Base-by-base conservation (phyloP, 2,797 vertebrate species). In the Rhadinocentrus ornatus region DNA sequence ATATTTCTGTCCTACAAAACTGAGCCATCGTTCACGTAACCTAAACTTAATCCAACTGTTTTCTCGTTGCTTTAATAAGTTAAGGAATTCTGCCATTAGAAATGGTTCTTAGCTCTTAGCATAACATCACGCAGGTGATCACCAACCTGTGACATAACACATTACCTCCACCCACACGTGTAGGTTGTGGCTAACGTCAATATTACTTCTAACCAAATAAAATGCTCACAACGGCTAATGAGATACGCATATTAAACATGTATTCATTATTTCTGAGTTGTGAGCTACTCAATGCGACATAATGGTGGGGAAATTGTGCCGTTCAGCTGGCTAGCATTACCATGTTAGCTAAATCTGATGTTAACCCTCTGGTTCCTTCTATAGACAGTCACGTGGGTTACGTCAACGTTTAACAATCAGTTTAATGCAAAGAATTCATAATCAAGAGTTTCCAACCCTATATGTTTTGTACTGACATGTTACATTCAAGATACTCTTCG, bases 251-350 rank as follows among this genome's bases (percentile, higher is more conserved):
- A 32, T 9, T 15, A 37, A 27, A 32, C 9, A 9, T 20, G 4
- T 15, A 15, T 18, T 53, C 0, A 10, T 13, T 5, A 16, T 54
- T 9, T 13, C 39, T 3, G 18, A 24, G 41, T 44, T 15, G 3
- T 44, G 20, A 31, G 24, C 7, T 12, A 8, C 22, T 65, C 34
- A 60, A 27, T 55, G 11, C 18, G 24, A 50, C 16, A n/a, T 10
- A 41, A 35, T 7, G 3, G 4, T 4, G n/a, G 12, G 24, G 20
- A 56, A 3, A 32, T 62, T 68, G 74, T 58, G 44, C 31, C 35
- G 31, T 13, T 4, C 55, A 59, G 78, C 82, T 70, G 29, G 54
- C 48, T 85, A 83, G 80, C 83, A 29, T 68, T 80, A 79, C 81
- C 82, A 64, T 54, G 58, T 56, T 80, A 87, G 83, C 86, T 48